Evolutionary conservation across 2,113 vertebrate genomes (phyloP).

Genomic region (Aix galericulata): DNA sequence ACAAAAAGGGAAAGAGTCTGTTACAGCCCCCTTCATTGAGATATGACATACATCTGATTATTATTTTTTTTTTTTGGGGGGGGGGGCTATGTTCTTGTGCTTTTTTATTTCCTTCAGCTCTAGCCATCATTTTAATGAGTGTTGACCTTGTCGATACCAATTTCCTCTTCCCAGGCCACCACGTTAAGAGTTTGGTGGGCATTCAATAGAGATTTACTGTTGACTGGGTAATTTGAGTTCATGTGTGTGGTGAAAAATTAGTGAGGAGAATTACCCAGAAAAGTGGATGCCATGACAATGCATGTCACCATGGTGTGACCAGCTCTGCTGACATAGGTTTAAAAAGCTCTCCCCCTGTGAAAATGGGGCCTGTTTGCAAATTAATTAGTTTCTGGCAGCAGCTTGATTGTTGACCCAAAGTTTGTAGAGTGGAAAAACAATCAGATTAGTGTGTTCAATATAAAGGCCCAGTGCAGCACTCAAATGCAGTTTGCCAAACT

Average conservation of each 20-base stretch:
- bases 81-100: background rate
- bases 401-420: constrained; percentile 85
- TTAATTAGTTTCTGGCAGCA: constrained; percentile 86
- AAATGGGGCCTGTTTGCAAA: constrained; percentile 84
- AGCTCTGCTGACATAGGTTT: constrained; percentile 79
- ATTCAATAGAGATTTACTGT: constrained; percentile 76
- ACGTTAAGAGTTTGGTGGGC: constrained; percentile 60
- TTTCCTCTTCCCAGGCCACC: constrained; percentile 72
- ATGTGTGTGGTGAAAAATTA: constrained; percentile 79
- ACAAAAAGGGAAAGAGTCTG: background rate
- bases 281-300: constrained; percentile 79
- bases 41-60: constrained; percentile 43
- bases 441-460: constrained; percentile 83
- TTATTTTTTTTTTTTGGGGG: background rate
- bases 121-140: constrained; percentile 69
- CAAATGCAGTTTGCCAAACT: constrained; percentile 78
- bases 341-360: constrained; percentile 83
- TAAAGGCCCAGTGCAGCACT: constrained; percentile 75
- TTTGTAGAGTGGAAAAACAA: constrained; percentile 85
- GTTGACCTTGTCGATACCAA: constrained; percentile 70
- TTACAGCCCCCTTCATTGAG: constrained; percentile 4
- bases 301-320: constrained; percentile 78
- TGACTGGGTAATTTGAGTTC: constrained; percentile 79
- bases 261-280: constrained; percentile 77
- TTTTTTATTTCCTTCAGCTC: background rate